Evolutionary conservation across 2,888 invertebrate genomes (phyloP).

Genomic region (Pristionchus japonicus): DNA sequence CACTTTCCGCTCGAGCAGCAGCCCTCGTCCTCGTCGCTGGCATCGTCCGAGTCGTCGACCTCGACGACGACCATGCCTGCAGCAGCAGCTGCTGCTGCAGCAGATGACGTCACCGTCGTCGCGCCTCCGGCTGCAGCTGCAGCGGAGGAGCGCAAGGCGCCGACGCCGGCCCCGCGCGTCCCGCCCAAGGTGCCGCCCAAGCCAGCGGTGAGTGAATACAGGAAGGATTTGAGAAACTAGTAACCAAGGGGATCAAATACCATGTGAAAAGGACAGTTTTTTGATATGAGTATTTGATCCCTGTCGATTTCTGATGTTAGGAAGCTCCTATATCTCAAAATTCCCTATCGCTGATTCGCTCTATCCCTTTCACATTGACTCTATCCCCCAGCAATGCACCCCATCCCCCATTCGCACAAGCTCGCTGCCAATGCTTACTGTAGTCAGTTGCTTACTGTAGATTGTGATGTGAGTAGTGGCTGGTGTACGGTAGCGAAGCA

Average conservation of each 20-base stretch:
- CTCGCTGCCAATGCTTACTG: neutral
- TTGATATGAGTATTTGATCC: neutral
- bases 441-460: conserved; percentile 30
- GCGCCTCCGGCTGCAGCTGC: neutral
- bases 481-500: neutral
- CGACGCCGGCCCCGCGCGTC: conserved; percentile 58
- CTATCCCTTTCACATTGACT: neutral
- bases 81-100: neutral
- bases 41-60: neutral
- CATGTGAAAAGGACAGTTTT: too few relatives aligned
- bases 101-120: neutral
- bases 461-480: neutral
- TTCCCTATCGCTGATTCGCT: neutral
- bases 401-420: neutral
- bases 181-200: conserved; percentile 71
- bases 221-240: too few relatives aligned
- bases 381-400: neutral
- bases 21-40: conserved; percentile 19
- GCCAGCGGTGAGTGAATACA: conserved; percentile 66
- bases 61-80: neutral
- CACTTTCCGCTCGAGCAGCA: conserved; percentile 8
- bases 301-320: neutral
- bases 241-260: too few relatives aligned
- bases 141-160: neutral
- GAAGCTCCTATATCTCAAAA: neutral